A percentile compares a stretch with the other conserved stretches of the same genome.
phyloP scores from a whole-genome alignment of 2,888 invertebrate species.

The Hoplodrina blanda region DNA sequence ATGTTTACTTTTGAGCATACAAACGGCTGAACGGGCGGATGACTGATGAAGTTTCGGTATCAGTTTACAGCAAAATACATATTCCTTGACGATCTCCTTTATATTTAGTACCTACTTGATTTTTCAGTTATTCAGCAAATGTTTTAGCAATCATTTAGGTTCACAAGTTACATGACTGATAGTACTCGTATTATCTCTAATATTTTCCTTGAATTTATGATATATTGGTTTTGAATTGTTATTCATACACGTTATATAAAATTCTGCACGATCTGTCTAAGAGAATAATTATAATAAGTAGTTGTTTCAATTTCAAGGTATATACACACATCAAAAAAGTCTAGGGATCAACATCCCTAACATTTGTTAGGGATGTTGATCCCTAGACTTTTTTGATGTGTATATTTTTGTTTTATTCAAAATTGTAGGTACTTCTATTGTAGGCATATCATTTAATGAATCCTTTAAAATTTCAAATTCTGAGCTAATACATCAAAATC shows the following conservation, averaged over 20 bases:
- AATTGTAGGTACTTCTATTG: constrained; percentile 2
- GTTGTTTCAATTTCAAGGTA: neutral
- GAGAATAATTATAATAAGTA: no score
- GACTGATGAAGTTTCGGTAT: neutral
- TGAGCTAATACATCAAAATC: neutral
- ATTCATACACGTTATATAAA: neutral
- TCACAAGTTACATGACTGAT: neutral
- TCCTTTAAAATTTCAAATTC: neutral
- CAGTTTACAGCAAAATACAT: neutral
- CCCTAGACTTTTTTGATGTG: no score
- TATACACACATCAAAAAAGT: no score
- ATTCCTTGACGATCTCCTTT: no score
- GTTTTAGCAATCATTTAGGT: constrained; percentile 1
- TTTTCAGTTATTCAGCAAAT: neutral
- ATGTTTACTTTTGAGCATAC: no score
- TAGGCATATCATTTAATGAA: neutral
- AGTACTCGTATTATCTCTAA: no score
- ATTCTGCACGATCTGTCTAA: neutral
- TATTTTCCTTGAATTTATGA: neutral
- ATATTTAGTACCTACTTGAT: neutral
- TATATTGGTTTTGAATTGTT: neutral
- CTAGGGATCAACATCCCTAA: no score
- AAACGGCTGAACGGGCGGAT: no score
- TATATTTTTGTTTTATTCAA: neutral
- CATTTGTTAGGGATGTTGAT: no score